Percentiles rank a stretch among this genome's conserved stretches.
Conservation (phyloP, 1,140 invertebrate genomes). For the Venturia canescens region DNA sequence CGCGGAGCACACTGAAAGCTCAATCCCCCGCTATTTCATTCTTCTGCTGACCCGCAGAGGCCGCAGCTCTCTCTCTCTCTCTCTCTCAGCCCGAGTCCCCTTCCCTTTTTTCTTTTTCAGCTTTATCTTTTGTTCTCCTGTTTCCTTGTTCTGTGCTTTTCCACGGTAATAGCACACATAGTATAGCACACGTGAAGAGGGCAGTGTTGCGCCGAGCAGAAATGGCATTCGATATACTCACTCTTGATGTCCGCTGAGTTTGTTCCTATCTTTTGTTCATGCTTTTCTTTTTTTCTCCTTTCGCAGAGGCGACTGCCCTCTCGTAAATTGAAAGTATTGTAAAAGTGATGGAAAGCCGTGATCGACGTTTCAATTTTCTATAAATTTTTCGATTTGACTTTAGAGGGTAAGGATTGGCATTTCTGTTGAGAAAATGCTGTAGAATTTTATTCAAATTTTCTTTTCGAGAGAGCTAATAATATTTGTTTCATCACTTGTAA, state of each 20-base stretch:
- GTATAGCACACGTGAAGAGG: neutral
- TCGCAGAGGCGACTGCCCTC: neutral
- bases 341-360: neutral
- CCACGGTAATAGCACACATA: constrained; percentile 18
- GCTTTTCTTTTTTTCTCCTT: neutral
- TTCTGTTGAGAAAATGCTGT: too few species aligned
- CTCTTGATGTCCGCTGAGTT: constrained; percentile 11
- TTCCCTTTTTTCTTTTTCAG: constrained; percentile 11
- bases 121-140: constrained; percentile 15
- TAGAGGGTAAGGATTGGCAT: neutral
- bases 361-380: neutral
- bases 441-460: neutral
- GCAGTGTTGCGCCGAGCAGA: neutral
- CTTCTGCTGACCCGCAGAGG: constrained; percentile 32
- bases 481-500: too few species aligned
- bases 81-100: neutral
- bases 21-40: constrained; percentile 6
- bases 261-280: neutral
- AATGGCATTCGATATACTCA: constrained; percentile 16
- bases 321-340: constrained; percentile 1
- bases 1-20: constrained; percentile 26
- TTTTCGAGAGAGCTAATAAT: neutral
- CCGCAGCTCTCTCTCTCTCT: neutral
- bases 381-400: neutral
- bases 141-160: constrained; percentile 10